A percentile compares a stretch with the other conserved stretches of the same genome.
Conservation (phyloP, 1,140 invertebrate genomes). For the Zaprionus capensis region DNA sequence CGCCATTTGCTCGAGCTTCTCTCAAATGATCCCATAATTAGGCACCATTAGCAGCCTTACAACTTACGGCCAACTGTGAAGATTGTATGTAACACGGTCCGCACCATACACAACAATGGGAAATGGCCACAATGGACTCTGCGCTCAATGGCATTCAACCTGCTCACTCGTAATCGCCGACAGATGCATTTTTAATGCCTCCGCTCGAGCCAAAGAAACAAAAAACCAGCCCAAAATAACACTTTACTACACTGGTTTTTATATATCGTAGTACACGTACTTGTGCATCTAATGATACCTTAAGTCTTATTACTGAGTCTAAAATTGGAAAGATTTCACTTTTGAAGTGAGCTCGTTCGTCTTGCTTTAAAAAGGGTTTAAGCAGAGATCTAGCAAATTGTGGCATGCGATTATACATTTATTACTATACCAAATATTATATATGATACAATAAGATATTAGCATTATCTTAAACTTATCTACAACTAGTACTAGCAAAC, state of each 20-base stretch:
- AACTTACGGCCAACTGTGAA: not conserved
- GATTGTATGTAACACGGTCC: not conserved
- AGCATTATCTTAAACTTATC: no score
- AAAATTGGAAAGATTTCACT: not conserved
- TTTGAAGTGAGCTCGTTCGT: not conserved
- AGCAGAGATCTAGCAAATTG: not conserved
- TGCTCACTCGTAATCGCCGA: constrained; percentile 14
- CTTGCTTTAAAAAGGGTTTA: not conserved
- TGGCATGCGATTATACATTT: no score
- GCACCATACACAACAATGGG: constrained; percentile 18
- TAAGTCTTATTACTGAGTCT: not conserved
- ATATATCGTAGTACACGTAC: not conserved
- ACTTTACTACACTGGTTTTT: constrained; percentile 1
- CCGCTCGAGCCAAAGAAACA: constrained; percentile 1
- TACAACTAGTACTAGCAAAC: no score
- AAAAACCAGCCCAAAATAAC: constrained; percentile 1
- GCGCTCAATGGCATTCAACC: constrained; percentile 16
- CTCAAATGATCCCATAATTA: constrained; percentile 19
- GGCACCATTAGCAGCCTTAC: constrained; percentile 12
- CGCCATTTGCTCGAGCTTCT: constrained; percentile 10
- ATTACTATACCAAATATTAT: no score
- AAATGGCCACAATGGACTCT: constrained; percentile 18
- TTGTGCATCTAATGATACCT: not conserved
- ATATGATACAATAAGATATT: no score
- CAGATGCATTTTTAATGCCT: constrained; percentile 41